These are phyloP conservation scores for Phalacrocorax aristotelis DNA, from an alignment of 2,113 vertebrate genomes.

Conservation along the genomic window DNA sequence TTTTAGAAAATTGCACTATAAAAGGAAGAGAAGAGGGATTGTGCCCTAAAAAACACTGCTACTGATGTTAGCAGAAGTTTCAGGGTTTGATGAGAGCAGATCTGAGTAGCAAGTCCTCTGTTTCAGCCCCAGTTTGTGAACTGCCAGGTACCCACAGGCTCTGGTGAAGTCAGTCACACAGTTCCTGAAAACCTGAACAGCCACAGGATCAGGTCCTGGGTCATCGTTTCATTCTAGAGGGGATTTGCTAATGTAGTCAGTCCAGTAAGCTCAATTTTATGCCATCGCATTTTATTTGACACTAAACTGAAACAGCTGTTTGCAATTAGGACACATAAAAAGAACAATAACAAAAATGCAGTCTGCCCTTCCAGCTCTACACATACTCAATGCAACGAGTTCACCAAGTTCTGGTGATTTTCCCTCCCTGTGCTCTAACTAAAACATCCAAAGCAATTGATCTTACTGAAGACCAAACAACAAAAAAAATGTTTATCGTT, in stretches of 20 bases:
- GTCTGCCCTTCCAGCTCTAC: neutral
- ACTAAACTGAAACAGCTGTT: constrained; percentile 56
- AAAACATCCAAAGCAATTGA: constrained; percentile 40
- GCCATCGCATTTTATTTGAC: constrained; percentile 31
- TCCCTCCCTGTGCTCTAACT: constrained; percentile 23
- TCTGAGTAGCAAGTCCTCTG: neutral
- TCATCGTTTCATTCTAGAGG: neutral
- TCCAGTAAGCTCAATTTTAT: constrained; percentile 35
- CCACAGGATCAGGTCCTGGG: neutral
- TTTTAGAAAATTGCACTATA: neutral
- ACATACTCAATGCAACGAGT: constrained; percentile 25
- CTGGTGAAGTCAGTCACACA: neutral
- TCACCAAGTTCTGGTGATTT: constrained; percentile 28
- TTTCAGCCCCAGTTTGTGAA: neutral
- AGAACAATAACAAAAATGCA: constrained; percentile 48
- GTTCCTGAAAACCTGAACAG: neutral
- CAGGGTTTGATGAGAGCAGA: neutral
- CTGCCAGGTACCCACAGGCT: neutral
- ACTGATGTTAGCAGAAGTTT: neutral
- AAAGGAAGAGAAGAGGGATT: neutral
- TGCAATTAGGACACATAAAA: constrained; percentile 64
- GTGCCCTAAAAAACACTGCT: neutral
- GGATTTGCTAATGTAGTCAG: constrained; percentile 32
- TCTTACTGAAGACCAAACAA: neutral
- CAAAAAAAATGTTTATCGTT: neutral